A percentile compares a stretch with the other conserved stretches of the same genome.
phyloP scores from a whole-genome alignment of 2,113 vertebrate species.

The Abramis brama region DNA sequence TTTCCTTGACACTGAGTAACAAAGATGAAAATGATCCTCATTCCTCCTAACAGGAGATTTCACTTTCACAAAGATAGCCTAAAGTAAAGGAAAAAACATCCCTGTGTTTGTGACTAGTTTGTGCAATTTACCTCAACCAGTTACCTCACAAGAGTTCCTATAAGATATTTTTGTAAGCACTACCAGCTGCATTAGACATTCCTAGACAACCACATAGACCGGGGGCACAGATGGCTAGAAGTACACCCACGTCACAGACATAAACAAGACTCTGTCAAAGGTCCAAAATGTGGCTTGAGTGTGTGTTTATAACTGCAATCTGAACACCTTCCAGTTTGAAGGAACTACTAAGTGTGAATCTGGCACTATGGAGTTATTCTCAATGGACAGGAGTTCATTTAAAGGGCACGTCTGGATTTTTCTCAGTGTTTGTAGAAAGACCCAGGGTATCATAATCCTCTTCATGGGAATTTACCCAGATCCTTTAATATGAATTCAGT shows the following conservation, averaged over 20 bases:
- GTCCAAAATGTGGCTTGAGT: not conserved
- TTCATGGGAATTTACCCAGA: slow-evolving; percentile 7
- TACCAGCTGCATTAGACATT: slow-evolving; percentile 29
- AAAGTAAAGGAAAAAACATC: not conserved
- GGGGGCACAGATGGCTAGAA: slow-evolving; percentile 6
- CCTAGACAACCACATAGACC: slow-evolving; percentile 30
- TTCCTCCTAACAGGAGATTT: slow-evolving; percentile 9
- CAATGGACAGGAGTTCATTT: not conserved
- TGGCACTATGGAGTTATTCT: not conserved
- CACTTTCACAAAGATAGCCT: not conserved
- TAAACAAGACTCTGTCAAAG: slow-evolving; percentile 8
- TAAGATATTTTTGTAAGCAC: not conserved
- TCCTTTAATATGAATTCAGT: slow-evolving; percentile 5
- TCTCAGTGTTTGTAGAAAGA: not conserved
- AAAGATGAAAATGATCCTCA: not conserved
- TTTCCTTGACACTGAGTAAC: not conserved
- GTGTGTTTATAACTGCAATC: not conserved
- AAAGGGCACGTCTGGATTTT: not conserved
- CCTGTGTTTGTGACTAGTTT: not conserved
- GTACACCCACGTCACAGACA: slow-evolving; percentile 13
- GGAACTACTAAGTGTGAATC: slow-evolving; percentile 6
- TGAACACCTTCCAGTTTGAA: slow-evolving; percentile 18
- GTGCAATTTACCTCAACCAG: not conserved
- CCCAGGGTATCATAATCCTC: not conserved
- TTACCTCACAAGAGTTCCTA: not conserved